Base-by-base conservation (phyloP, 2,888 invertebrate species). In the Protonemura montana region DNA sequence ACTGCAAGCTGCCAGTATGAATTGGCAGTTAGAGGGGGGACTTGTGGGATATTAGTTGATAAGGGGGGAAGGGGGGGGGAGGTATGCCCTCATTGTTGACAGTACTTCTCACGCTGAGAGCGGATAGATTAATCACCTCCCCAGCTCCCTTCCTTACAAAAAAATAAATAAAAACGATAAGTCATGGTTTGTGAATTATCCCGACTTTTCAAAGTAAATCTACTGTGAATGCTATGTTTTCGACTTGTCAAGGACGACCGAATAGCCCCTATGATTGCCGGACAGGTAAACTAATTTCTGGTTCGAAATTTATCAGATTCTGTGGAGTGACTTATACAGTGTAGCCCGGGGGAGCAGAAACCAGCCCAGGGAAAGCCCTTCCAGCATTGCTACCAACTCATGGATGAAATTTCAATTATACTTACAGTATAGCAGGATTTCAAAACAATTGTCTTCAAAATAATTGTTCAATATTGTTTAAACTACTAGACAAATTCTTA, bases 1-100 rank as follows among this genome's bases (percentile, higher is more conserved):
- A 59, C 59, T 59, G 59, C 59, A 59, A 21, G n/a, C n/a, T 21
- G 59, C 59, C 59, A 59, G 59, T 78, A 13, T 78, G 78, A 13
- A 26, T 78, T 78, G 78, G 27, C 78, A 26, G 78, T 28, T n/a
- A 26, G 35, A 21, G 27, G 35, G 83, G 41, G 41, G 16, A 35
- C 29, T 35, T 81, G 30, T n/a, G 35, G 59, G 83, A n/a, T 30
- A 83, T 29, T 27, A 25, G 28, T 13, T 35, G 82, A 84, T 41
- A 29, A 27, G 59, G 85, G 7, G 84, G 35, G 41, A 25, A 27
- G 76, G 21, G 13, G 59, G 85, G 7, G 84, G 35, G 41, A 25
- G 76, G 76, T 13, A 25, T 35, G 28, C 85, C 85, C 85, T 30
- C 85, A 85, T 85, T 81, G 85, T 81, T 85, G 85, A 85, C 85